Conservation (phyloP, 2,113 vertebrate genomes). For the Leptodactylus fuscus region DNA sequence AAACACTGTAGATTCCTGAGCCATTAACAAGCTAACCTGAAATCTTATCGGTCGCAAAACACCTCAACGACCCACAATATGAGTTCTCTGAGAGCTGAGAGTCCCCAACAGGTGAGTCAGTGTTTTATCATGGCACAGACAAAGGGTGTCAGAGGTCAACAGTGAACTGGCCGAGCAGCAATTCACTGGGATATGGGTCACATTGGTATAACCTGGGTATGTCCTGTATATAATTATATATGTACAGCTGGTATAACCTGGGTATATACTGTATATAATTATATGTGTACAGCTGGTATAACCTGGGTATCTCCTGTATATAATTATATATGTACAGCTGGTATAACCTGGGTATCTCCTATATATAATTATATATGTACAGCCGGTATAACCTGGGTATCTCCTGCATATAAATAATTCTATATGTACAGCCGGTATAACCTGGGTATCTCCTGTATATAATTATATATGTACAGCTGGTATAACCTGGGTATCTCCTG, state of each 20-base stretch:
- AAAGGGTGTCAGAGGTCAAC: background rate
- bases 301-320: background rate
- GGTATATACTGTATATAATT: background rate
- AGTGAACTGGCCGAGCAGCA: no score
- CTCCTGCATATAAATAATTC: background rate
- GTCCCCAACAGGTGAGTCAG: conserved; percentile 12
- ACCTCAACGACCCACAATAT: background rate
- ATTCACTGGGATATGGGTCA: background rate
- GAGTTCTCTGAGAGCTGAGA: background rate
- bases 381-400: background rate
- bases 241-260: no score
- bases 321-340: no score
- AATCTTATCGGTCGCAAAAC: background rate
- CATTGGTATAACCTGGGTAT: background rate
- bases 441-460: no score
- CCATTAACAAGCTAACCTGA: background rate
- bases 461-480: no score
- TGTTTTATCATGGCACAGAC: background rate
- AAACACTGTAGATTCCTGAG: background rate
- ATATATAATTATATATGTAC: background rate
- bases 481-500: no score
- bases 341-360: no score
- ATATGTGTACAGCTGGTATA: background rate
- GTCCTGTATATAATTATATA: background rate
- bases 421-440: background rate